These are phyloP conservation scores for Boloria euphrosyne DNA, from an alignment of 2,888 invertebrate species.

Conservation along the genomic window DNA sequence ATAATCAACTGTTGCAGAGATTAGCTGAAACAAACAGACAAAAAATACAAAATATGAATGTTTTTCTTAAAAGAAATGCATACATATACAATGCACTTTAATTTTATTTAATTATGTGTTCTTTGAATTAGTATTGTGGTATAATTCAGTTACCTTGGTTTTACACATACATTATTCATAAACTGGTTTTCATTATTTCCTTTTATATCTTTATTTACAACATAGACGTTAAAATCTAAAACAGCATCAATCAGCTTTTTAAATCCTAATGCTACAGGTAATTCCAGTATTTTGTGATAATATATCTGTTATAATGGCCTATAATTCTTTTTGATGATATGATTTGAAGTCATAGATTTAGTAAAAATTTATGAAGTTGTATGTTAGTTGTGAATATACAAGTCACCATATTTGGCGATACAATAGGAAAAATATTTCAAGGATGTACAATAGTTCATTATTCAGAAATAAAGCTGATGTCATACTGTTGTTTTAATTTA, in stretches of 20 bases:
- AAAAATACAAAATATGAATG: no score
- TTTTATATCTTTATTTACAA: not conserved
- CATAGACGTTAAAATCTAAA: no score
- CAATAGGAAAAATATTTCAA: conserved; percentile 17
- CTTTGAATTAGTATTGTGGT: conserved; percentile 9
- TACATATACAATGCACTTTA: no score
- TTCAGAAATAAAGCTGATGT: conserved; percentile 25
- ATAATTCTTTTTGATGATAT: no score
- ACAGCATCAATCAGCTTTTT: no score
- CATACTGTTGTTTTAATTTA: conserved; percentile 20
- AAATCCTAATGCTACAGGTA: no score
- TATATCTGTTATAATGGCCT: no score
- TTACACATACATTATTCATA: conserved; percentile 8
- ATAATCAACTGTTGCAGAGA: no score
- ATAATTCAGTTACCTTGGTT: conserved; percentile 12
- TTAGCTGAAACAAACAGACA: no score
- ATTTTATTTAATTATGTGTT: conserved; percentile 16
- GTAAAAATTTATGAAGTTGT: not conserved
- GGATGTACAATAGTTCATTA: conserved; percentile 11
- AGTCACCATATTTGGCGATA: conserved; percentile 3
- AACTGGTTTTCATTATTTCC: not conserved
- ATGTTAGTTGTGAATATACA: conserved; percentile 6
- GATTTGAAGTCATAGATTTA: no score
- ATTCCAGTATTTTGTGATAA: no score
- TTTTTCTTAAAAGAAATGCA: no score